phyloP scores from a whole-genome alignment of 2,888 invertebrate genomes.

The Halictus quadricinctus region DNA sequence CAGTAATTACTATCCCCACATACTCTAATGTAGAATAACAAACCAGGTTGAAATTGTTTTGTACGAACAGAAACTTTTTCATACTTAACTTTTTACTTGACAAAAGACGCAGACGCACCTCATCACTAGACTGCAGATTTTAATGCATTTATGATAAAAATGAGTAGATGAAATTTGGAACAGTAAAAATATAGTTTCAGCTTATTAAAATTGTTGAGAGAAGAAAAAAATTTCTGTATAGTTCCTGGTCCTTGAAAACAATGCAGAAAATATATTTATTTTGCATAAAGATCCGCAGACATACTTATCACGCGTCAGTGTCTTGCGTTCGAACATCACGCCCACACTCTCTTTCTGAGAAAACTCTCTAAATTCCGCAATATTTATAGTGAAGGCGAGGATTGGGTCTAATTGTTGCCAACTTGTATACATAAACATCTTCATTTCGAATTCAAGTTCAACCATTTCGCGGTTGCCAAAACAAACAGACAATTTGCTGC shows the following conservation, averaged over 20 bases:
- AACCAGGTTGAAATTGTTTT: not conserved
- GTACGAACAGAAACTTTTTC: not conserved
- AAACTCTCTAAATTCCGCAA: constrained; percentile 12
- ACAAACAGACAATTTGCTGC: not conserved
- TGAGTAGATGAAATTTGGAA: too few relatives aligned
- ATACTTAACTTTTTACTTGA: not conserved
- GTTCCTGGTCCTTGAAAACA: too few relatives aligned
- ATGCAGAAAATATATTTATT: too few relatives aligned
- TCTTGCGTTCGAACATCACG: not conserved
- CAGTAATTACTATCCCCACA: too few relatives aligned
- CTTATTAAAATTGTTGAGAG: too few relatives aligned
- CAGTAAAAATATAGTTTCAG: too few relatives aligned
- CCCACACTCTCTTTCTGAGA: not conserved
- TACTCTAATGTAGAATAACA: not conserved
- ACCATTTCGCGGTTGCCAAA: constrained; percentile 1
- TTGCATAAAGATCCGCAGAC: not conserved
- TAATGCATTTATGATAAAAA: too few relatives aligned
- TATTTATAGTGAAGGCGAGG: constrained; percentile 2
- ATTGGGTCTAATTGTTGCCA: constrained; percentile 9
- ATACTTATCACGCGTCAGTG: not conserved
- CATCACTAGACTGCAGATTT: too few relatives aligned
- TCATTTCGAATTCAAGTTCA: not conserved
- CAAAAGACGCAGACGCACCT: not conserved
- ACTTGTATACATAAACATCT: not conserved
- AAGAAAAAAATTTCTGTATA: too few relatives aligned